Evolutionary conservation across 30 jellyfish, hydroid and myxozoan species (phyloP).

Genomic region (Aurelia sp.): DNA sequence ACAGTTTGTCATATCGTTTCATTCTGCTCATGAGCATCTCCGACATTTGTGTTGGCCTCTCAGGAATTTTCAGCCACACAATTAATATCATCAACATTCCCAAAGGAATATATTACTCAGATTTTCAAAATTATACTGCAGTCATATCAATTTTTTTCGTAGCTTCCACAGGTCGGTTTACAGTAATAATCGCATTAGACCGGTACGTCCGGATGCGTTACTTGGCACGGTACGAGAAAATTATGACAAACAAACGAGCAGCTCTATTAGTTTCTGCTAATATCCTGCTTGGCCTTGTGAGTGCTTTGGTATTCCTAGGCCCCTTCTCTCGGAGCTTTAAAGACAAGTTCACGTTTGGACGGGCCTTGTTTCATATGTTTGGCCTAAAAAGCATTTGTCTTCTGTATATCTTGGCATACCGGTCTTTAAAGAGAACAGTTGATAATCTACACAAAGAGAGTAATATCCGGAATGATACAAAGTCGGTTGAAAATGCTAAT

Average conservation of each 20-base stretch:
- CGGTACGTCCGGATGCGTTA: constrained; percentile 23
- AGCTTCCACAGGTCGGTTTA: background rate
- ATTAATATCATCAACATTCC: background rate
- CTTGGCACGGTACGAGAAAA: background rate
- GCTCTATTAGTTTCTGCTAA: background rate
- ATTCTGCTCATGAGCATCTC: constrained; percentile 32
- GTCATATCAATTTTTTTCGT: background rate
- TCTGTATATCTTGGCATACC: background rate
- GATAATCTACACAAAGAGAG: background rate
- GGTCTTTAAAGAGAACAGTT: background rate
- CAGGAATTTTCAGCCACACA: background rate
- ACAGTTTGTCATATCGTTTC: constrained; percentile 6
- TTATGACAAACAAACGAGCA: constrained; percentile 43
- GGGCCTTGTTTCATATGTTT: too few species aligned
- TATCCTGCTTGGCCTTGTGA: background rate
- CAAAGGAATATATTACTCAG: background rate
- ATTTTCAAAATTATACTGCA: background rate
- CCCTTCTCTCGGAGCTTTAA: background rate
- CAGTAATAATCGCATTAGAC: constrained; percentile 16
- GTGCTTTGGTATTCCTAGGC: background rate
- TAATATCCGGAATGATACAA: background rate
- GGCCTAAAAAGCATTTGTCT: background rate
- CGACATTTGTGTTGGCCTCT: constrained; percentile 27
- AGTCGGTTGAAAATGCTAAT: background rate
- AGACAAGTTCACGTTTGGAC: background rate